Percentiles rank a stretch among this genome's conserved stretches.
These are phyloP conservation scores for Sceloporus undulatus DNA, from an alignment of 2,113 vertebrate species.

Conservation along the genomic window DNA sequence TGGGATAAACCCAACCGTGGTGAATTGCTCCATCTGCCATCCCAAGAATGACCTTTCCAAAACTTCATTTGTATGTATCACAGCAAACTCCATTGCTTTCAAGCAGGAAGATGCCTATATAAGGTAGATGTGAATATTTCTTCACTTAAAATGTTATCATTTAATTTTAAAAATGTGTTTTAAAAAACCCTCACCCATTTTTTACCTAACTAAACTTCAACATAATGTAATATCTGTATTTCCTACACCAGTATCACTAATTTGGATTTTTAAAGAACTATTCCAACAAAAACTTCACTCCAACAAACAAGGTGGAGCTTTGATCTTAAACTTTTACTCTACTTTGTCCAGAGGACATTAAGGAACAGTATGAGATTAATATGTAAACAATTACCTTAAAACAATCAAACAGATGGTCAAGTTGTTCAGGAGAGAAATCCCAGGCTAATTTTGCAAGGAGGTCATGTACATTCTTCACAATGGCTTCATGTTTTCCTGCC, in stretches of 20 bases:
- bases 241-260: not conserved
- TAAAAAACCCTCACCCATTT: not conserved
- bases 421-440: slow-evolving; percentile 99
- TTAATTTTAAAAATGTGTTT: not conserved
- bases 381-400: slow-evolving; percentile 88
- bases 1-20: no score
- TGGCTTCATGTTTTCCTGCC: slow-evolving; percentile 99
- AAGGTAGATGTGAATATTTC: not conserved
- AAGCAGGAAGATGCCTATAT: not conserved
- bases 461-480: slow-evolving; percentile 99
- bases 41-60: no score
- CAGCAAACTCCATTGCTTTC: not conserved
- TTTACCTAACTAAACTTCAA: slow-evolving; percentile 17
- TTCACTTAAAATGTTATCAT: not conserved
- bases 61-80: not conserved
- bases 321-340: not conserved
- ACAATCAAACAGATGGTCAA: slow-evolving; percentile 99
- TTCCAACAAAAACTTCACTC: not conserved
- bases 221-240: not conserved
- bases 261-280: slow-evolving; percentile 6
- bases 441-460: slow-evolving; percentile 97
- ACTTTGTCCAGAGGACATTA: not conserved
- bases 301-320: not conserved
- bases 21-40: no score
- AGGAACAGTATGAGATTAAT: slow-evolving; percentile 24